Percentiles rank a stretch among this genome's conserved stretches.
phyloP scores from a whole-genome alignment of 2,888 invertebrate species.

The Pegoplata infirma region DNA sequence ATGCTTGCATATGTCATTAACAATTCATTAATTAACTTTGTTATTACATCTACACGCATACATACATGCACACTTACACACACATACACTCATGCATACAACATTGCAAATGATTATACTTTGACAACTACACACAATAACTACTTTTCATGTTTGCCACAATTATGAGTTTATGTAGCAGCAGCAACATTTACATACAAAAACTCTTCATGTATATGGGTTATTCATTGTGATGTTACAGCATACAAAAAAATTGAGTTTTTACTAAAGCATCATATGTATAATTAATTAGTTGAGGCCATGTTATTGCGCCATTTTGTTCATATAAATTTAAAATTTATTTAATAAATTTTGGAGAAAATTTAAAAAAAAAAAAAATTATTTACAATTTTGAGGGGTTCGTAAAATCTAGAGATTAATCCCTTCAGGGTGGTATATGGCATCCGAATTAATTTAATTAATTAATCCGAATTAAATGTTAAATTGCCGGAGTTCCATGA shows the following conservation, averaged over 20 bases:
- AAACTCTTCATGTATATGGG: slow-evolving; percentile 15
- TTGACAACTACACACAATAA: slow-evolving; percentile 37
- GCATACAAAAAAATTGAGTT: slow-evolving; percentile 24
- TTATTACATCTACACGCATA: slow-evolving; percentile 2
- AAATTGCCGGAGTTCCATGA: no score
- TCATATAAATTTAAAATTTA: no score
- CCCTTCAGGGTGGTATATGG: no score
- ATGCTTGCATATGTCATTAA: slow-evolving; percentile 60
- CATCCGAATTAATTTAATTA: no score
- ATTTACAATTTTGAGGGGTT: no score
- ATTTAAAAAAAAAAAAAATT: background rate
- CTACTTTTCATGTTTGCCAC: slow-evolving; percentile 31
- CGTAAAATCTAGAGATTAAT: no score
- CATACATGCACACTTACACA: background rate
- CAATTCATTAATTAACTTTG: slow-evolving; percentile 62
- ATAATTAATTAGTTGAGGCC: slow-evolving; percentile 59
- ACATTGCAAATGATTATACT: slow-evolving; percentile 39
- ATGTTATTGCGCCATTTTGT: no score
- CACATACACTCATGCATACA: background rate
- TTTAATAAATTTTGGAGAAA: no score
- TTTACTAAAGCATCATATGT: slow-evolving; percentile 48
- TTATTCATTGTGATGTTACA: slow-evolving; percentile 2
- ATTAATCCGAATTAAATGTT: no score
- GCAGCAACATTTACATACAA: slow-evolving; percentile 5
- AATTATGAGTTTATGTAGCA: slow-evolving; percentile 41